Evolutionary conservation across 1,140 invertebrate species (phyloP).

Genomic region (Bathynomus jamesi): DNA sequence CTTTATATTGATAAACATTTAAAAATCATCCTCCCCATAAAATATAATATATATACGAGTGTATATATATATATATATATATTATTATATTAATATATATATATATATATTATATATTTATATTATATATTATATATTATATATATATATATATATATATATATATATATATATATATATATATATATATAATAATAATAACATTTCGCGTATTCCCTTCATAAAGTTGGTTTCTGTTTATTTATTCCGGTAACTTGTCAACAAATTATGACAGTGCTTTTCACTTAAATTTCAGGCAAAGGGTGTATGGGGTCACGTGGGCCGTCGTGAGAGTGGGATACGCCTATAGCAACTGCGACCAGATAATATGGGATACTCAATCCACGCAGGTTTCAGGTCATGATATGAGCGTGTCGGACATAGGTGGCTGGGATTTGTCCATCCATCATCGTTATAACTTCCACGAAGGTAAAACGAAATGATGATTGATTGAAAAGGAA

Average conservation of each 20-base stretch:
- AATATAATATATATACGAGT: not conserved
- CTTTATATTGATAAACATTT: no score
- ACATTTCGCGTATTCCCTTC: no score
- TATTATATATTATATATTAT: slow-evolving; percentile 1
- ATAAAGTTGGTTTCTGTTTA: no score
- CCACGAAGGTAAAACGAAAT: slow-evolving; percentile 66
- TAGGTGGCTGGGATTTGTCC: slow-evolving; percentile 94
- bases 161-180: not conserved
- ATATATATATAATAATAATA: not conserved
- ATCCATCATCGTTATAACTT: slow-evolving; percentile 97
- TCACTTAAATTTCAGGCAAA: slow-evolving; percentile 68
- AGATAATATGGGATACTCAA: slow-evolving; percentile 90
- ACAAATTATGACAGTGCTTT: no score
- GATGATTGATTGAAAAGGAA: no score
- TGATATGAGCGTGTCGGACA: slow-evolving; percentile 89
- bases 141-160: slow-evolving; percentile 3
- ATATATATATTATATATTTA: slow-evolving; percentile 15
- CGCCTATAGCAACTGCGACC: slow-evolving; percentile 85
- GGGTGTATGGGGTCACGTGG: slow-evolving; percentile 83
- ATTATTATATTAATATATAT: slow-evolving; percentile 6
- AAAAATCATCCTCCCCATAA: not conserved
- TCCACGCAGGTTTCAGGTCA: slow-evolving; percentile 89
- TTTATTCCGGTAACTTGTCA: no score
- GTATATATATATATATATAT: not conserved
- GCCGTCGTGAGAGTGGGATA: slow-evolving; percentile 92